Conservation (phyloP, 1,140 invertebrate species). For the Nasonia longicornis region DNA sequence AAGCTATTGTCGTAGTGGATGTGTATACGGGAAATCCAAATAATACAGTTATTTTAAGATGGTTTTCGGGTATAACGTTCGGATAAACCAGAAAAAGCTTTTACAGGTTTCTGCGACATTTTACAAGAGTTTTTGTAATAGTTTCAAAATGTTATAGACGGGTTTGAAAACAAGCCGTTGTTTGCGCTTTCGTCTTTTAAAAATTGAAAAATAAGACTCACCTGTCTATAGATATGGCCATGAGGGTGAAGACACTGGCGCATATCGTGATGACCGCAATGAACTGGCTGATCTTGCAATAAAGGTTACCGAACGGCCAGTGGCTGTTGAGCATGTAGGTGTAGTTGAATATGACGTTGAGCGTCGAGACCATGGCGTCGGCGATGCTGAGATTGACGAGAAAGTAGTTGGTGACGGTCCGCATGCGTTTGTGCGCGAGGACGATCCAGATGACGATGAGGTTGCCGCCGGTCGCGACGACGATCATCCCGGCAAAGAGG, state of each 20-base stretch:
- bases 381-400: conserved; percentile 94
- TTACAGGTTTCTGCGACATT: no score
- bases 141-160: no score
- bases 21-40: no score
- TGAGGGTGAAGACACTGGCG: conserved; percentile 94
- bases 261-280: conserved; percentile 91
- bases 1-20: not conserved
- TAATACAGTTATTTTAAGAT: no score
- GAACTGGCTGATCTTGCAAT: conserved; percentile 96
- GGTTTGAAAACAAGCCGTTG: no score
- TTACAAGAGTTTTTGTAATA: no score
- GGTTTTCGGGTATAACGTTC: no score
- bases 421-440: conserved; percentile 89
- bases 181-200: no score
- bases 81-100: no score
- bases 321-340: conserved; percentile 91
- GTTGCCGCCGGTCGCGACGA: conserved; percentile 92
- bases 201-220: conserved; percentile 68
- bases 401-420: conserved; percentile 96
- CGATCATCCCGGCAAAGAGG: conserved; percentile 88
- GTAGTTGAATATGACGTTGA: conserved; percentile 95
- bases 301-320: conserved; percentile 93
- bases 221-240: conserved; percentile 97
- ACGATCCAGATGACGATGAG: conserved; percentile 97
- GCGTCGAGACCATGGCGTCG: conserved; percentile 89